phyloP scores from a whole-genome alignment of 1,140 invertebrate species.

The Drosophila parvula region DNA sequence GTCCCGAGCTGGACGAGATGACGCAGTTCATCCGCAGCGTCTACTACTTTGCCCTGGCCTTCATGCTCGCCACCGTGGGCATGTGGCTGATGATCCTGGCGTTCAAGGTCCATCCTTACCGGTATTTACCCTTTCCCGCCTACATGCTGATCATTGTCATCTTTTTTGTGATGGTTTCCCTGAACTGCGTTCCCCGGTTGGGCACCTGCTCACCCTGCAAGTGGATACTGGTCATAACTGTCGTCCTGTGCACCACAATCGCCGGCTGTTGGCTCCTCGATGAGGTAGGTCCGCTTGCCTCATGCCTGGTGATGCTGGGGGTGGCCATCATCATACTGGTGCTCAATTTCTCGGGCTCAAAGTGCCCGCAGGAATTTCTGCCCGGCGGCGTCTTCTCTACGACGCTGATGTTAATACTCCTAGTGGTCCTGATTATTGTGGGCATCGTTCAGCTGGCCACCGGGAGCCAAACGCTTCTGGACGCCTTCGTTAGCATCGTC shows the following conservation, averaged over 20 bases:
- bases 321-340: background rate
- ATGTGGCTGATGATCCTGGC: constrained; percentile 10
- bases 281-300: background rate
- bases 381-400: constrained; percentile 41
- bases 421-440: background rate
- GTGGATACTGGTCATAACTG: constrained; percentile 18
- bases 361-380: constrained; percentile 35
- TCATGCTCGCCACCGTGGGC: background rate
- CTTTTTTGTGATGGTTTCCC: constrained; percentile 15
- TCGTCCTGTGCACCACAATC: constrained; percentile 22
- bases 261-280: constrained; percentile 7
- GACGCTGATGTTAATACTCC: constrained; percentile 19
- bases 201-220: constrained; percentile 18
- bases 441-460: constrained; percentile 15
- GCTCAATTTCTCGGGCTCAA: constrained; percentile 45
- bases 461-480: background rate
- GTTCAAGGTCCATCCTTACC: background rate
- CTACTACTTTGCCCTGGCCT: constrained; percentile 11
- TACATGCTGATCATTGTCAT: constrained; percentile 8
- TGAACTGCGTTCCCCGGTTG: constrained; percentile 27
- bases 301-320: background rate
- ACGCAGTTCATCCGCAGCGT: constrained; percentile 20
- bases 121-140: background rate
- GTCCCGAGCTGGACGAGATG: constrained; percentile 16
- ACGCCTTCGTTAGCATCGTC: constrained; percentile 22